A percentile compares a stretch with the other conserved stretches of the same genome.
These are phyloP conservation scores for Drosophila mayaguana DNA, from an alignment of 2,888 invertebrate species.

Conservation along the genomic window DNA sequence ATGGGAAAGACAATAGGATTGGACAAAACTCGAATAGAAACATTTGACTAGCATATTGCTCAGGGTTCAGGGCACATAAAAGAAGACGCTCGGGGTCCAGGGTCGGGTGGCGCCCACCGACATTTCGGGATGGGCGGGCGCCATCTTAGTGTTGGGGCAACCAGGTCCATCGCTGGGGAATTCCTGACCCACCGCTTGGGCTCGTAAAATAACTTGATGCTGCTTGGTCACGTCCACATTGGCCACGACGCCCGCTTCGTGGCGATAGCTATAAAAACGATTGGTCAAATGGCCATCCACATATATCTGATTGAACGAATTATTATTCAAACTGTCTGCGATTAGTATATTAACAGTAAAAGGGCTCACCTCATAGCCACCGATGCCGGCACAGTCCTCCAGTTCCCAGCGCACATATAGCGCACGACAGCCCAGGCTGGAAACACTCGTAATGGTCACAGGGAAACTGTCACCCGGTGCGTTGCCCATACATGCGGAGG, in stretches of 20 bases:
- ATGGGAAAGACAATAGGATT: conserved; percentile 9
- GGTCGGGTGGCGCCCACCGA: conserved; percentile 55
- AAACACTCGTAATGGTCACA: conserved; percentile 76
- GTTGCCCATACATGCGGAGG: conserved; percentile 28
- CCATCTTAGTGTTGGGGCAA: conserved; percentile 23
- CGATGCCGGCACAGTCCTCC: conserved; percentile 75
- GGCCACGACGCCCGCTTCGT: conserved; percentile 81
- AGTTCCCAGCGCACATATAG: conserved; percentile 82
- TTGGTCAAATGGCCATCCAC: conserved; percentile 83
- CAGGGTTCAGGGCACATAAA: conserved; percentile 67
- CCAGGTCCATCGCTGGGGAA: conserved; percentile 42
- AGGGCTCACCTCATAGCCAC: conserved; percentile 81
- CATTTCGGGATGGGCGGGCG: conserved; percentile 48
- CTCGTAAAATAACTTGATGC: conserved; percentile 81
- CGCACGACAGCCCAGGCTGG: conserved; percentile 74
- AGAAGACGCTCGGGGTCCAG: conserved; percentile 78
- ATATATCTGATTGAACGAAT: conserved; percentile 69
- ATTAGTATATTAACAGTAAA: no score
- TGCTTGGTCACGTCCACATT: conserved; percentile 75
- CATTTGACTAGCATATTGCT: conserved; percentile 51
- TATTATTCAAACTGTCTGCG: neutral
- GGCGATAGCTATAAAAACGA: conserved; percentile 77
- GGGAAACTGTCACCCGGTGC: conserved; percentile 72
- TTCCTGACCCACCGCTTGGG: conserved; percentile 66
- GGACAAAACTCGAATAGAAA: conserved; percentile 23